Conservation (phyloP, 2,797 vertebrate species). For the Channa striata region DNA sequence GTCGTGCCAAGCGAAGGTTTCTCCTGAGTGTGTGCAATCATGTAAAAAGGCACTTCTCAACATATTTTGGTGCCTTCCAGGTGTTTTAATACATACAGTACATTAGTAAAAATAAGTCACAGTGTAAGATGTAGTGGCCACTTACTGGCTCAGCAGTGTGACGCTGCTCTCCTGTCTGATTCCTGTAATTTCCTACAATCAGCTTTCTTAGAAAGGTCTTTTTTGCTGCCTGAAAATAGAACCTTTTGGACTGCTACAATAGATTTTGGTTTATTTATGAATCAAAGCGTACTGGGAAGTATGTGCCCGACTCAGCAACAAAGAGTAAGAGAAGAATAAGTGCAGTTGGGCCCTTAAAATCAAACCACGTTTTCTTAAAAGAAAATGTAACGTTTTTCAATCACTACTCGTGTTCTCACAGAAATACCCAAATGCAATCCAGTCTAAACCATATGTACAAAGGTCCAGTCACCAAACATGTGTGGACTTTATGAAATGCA, state of each 20-base stretch:
- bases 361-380: conserved; percentile 2
- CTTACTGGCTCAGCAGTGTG: conserved; percentile 18
- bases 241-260: not conserved
- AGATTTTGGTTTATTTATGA: conserved; percentile 27
- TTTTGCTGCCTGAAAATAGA: conserved; percentile 44
- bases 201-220: conserved; percentile 18
- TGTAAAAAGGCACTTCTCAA: not conserved
- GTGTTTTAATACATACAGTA: conserved; percentile 23
- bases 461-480: not conserved
- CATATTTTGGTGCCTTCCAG: conserved; percentile 26
- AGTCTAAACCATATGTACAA: not conserved
- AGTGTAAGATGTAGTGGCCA: not conserved
- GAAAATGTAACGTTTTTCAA: not conserved
- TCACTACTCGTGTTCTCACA: not conserved
- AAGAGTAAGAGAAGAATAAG: conserved; percentile 11
- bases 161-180: conserved; percentile 18
- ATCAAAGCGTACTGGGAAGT: conserved; percentile 9
- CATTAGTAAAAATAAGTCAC: conserved; percentile 50
- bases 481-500: conserved; percentile 4
- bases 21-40: conserved; percentile 6
- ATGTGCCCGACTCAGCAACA: conserved; percentile 2
- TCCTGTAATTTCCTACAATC: conserved; percentile 61
- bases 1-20: conserved; percentile 2
- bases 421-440: not conserved
- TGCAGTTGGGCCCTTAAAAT: not conserved